Evolutionary conservation across 2,113 vertebrate genomes (phyloP).

Genomic region (Carlito syrichta): DNA sequence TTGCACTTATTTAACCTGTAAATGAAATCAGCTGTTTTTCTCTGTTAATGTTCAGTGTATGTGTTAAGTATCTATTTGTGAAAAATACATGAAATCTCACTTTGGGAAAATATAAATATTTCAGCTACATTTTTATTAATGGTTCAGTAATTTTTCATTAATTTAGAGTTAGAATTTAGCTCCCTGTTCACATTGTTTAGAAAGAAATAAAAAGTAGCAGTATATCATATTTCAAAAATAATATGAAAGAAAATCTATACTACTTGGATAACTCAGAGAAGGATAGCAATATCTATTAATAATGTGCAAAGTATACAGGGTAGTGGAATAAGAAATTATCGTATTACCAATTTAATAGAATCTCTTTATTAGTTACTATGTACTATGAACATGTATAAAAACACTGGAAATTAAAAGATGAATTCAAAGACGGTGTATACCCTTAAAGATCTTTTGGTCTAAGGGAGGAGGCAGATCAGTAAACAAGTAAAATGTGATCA

Average conservation of each 20-base stretch:
- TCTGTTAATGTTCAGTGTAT: slow-evolving; percentile 24
- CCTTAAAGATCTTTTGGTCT: neutral
- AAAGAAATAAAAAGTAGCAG: neutral
- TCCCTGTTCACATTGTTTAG: neutral
- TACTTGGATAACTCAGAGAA: neutral
- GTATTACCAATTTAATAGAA: neutral
- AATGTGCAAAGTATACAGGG: neutral
- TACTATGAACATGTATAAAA: neutral
- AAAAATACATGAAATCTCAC: neutral
- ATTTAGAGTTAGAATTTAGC: neutral
- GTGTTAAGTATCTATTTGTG: neutral
- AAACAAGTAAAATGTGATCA: neutral
- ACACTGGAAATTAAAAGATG: neutral
- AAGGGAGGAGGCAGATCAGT: neutral
- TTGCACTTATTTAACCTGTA: slow-evolving; percentile 68
- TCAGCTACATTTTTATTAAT: neutral
- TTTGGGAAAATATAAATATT: neutral
- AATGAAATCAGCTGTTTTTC: slow-evolving; percentile 57
- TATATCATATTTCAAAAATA: neutral
- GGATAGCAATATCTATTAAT: neutral
- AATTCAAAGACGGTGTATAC: neutral
- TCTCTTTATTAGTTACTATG: neutral
- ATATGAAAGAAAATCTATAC: neutral
- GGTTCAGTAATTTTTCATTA: neutral
- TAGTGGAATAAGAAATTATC: neutral